These are phyloP conservation scores for Pagetopsis macropterus DNA, from an alignment of 2,797 vertebrate genomes.

Conservation along the genomic window DNA sequence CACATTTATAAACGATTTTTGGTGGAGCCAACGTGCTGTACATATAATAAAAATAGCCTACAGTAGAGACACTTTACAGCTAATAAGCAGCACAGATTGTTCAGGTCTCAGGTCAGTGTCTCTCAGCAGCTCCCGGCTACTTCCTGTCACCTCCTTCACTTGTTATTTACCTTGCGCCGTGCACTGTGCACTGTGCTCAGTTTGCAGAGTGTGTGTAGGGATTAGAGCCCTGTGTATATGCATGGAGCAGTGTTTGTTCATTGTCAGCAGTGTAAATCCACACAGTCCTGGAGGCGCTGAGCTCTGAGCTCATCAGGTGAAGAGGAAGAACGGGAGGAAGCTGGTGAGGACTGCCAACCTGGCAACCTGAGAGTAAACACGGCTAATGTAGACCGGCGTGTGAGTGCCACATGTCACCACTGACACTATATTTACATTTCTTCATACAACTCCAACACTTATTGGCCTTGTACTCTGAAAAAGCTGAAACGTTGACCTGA, in stretches of 20 bases:
- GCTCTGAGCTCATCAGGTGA: conserved; percentile 30
- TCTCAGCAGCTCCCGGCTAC: not conserved
- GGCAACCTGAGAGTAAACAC: too few species aligned
- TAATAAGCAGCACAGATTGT: too few species aligned
- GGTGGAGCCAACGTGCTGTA: too few species aligned
- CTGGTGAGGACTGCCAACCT: not conserved
- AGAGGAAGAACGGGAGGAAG: not conserved
- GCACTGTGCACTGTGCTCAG: conserved; percentile 25
- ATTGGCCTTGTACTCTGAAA: not conserved
- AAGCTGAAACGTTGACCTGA: too few species aligned
- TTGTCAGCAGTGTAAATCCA: conserved; percentile 29
- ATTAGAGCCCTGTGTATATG: conserved; percentile 35
- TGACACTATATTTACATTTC: not conserved
- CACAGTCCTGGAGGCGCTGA: conserved; percentile 17
- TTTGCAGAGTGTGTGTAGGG: conserved; percentile 35
- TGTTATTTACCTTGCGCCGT: conserved; percentile 39
- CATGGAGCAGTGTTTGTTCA: conserved; percentile 33
- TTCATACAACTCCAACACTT: not conserved
- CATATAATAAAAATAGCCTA: too few species aligned
- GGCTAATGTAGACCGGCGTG: too few species aligned
- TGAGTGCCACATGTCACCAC: not conserved
- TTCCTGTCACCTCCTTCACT: conserved; percentile 13
- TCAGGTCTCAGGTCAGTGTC: not conserved
- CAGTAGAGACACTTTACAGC: too few species aligned
- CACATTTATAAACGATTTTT: too few species aligned